Evolutionary conservation across 2,113 vertebrate genomes (phyloP).

Genomic region (Ameiurus melas): DNA sequence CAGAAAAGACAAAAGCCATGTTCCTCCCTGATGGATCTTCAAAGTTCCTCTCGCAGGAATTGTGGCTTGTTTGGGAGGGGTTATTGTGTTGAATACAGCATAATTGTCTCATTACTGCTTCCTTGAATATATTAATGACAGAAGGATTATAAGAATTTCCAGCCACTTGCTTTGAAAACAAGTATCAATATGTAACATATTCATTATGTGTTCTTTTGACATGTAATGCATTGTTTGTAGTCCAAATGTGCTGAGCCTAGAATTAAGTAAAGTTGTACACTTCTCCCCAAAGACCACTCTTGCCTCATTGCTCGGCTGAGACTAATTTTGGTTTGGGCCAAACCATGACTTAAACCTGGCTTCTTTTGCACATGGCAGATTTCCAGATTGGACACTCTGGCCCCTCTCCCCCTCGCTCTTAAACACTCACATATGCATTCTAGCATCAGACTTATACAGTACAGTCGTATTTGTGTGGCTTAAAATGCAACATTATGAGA

Average conservation of each 20-base stretch:
- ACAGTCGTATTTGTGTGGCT: background rate
- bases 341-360: conserved; percentile 61
- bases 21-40: conserved; percentile 31
- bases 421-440: conserved; percentile 30
- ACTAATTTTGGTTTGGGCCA: conserved; percentile 70
- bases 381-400: conserved; percentile 56
- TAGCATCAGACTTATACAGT: background rate
- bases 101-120: background rate
- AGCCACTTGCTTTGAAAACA: conserved; percentile 49
- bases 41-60: conserved; percentile 12
- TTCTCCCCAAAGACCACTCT: conserved; percentile 63
- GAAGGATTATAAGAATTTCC: conserved; percentile 28
- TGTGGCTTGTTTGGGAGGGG: background rate
- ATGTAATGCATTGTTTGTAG: conserved; percentile 48
- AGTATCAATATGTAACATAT: conserved; percentile 46
- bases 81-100: background rate
- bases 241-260: conserved; percentile 62
- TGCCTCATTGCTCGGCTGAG: conserved; percentile 65
- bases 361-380: conserved; percentile 58
- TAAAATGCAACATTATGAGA: background rate
- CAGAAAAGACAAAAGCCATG: conserved; percentile 12
- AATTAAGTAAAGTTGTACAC: conserved; percentile 55
- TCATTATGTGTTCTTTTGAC: conserved; percentile 28
- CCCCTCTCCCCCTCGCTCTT: background rate
- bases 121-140: background rate